Conservation (phyloP, 2,888 invertebrate species). For the Tiliacea aurago region DNA sequence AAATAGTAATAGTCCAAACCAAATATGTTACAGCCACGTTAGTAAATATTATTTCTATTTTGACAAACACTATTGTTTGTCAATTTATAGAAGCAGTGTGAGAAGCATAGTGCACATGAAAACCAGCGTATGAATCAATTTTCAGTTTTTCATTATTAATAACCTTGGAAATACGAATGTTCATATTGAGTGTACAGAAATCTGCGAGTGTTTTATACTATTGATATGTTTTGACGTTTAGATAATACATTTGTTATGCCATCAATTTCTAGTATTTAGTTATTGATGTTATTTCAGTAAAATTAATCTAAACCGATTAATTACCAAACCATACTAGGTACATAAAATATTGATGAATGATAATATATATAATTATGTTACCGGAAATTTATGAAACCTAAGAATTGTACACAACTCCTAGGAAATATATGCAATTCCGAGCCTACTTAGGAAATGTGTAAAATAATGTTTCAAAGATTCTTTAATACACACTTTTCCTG, state of each 20-base stretch:
- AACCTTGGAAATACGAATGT: not conserved
- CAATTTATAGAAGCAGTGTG: too few species aligned
- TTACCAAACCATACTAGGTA: slow-evolving; percentile 19
- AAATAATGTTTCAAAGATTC: too few species aligned
- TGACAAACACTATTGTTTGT: not conserved
- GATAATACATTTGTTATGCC: not conserved
- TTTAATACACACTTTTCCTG: too few species aligned
- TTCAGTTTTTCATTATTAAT: not conserved
- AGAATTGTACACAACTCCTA: too few species aligned
- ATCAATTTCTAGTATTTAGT: not conserved
- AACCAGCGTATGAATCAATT: not conserved
- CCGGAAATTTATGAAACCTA: too few species aligned
- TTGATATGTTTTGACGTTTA: not conserved
- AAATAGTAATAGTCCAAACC: not conserved
- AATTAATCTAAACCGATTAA: slow-evolving; percentile 16
- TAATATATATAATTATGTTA: too few species aligned
- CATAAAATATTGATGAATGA: too few species aligned
- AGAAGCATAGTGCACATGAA: not conserved
- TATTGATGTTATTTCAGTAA: slow-evolving; percentile 16
- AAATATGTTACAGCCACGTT: too few species aligned
- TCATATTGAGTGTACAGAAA: not conserved
- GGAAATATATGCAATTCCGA: too few species aligned
- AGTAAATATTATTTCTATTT: not conserved
- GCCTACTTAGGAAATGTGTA: too few species aligned
- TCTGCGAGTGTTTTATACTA: too few species aligned